These are phyloP conservation scores for Nomada goodeniana DNA, from an alignment of 2,888 invertebrate species.

Conservation along the genomic window DNA sequence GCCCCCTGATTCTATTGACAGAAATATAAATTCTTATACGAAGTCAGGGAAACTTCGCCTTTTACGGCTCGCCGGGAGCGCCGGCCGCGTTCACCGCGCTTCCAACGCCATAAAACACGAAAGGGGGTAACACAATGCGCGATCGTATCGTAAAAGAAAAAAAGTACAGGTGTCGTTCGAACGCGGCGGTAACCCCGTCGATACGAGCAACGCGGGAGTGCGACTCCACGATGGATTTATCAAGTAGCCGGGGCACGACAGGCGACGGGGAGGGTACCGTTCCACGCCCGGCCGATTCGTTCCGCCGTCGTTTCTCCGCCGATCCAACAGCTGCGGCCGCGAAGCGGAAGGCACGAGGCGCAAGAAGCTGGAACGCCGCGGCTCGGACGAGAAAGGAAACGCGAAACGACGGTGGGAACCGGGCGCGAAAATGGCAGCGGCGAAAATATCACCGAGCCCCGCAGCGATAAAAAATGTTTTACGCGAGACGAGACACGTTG, in stretches of 20 bases:
- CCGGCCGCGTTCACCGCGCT: no score
- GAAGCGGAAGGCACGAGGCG: not conserved
- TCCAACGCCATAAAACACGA: no score
- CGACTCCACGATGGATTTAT: constrained; percentile 7
- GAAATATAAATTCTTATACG: no score
- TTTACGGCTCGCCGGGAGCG: no score
- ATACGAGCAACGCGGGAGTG: not conserved
- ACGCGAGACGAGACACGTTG: constrained; percentile 15
- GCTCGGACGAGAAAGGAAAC: constrained; percentile 1
- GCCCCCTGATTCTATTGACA: no score
- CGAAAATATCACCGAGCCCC: constrained; percentile 26
- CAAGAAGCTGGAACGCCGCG: not conserved
- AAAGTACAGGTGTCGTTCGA: not conserved
- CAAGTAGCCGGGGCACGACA: not conserved
- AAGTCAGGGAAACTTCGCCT: no score
- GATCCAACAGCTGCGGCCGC: not conserved
- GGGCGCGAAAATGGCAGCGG: not conserved
- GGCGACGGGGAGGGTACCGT: not conserved
- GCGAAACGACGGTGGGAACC: not conserved
- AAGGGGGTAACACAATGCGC: not conserved
- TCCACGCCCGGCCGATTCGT: no score
- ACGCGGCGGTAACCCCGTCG: not conserved
- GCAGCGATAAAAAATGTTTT: constrained; percentile 13
- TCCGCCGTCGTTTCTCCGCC: not conserved
- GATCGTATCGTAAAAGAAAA: not conserved